A percentile compares a stretch with the other conserved stretches of the same genome.
These are phyloP conservation scores for Orientallactaga sibirica DNA, from an alignment of 2,797 vertebrate species.

Conservation along the genomic window DNA sequence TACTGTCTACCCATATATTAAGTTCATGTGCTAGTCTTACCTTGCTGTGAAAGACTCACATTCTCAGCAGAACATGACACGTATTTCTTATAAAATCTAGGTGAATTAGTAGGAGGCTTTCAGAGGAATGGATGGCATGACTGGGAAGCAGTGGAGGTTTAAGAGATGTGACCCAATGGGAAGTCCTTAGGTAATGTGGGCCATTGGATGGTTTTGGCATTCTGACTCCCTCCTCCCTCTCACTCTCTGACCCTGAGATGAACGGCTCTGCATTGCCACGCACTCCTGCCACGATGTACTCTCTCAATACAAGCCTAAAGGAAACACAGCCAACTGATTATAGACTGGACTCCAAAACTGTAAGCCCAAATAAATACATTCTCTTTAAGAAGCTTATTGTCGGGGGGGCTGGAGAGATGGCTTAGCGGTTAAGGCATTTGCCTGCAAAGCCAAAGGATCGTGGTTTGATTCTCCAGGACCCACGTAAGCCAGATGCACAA, in stretches of 20 bases:
- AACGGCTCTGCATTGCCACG: background rate
- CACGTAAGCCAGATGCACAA: no score
- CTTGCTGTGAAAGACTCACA: background rate
- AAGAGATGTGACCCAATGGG: background rate
- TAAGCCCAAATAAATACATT: background rate
- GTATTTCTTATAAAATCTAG: background rate
- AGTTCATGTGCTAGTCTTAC: background rate
- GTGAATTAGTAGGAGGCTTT: background rate
- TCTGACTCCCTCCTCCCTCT: background rate
- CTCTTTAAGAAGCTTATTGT: background rate
- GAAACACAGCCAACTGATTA: background rate
- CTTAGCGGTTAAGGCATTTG: no score
- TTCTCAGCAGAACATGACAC: background rate
- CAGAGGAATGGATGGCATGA: background rate
- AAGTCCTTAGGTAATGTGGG: background rate
- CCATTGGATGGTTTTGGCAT: background rate
- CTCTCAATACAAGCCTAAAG: background rate
- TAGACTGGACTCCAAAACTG: background rate
- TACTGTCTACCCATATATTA: background rate
- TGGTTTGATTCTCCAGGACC: no score
- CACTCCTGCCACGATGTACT: background rate
- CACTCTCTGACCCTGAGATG: background rate
- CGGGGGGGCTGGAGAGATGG: no score
- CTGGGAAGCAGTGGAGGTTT: background rate
- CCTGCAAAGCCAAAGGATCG: no score